Conservation (phyloP, 1,140 invertebrate genomes). For the Potamilus streckersoni region DNA sequence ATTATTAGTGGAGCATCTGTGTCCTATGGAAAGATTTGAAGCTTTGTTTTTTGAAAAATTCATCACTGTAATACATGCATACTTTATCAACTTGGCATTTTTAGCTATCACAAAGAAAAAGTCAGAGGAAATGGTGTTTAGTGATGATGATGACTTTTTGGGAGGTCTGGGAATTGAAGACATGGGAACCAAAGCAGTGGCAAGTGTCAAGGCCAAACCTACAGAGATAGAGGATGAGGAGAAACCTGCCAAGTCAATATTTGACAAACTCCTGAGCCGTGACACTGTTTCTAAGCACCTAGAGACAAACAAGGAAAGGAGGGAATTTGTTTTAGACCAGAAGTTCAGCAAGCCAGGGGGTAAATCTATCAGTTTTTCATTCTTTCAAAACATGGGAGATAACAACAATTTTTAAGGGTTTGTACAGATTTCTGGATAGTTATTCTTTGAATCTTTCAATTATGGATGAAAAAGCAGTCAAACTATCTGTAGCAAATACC, state of each 20-base stretch:
- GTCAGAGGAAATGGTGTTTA: slow-evolving; percentile 46
- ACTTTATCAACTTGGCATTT: background rate
- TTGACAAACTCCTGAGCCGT: slow-evolving; percentile 52
- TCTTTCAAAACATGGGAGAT: too few species aligned
- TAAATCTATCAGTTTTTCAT: too few species aligned
- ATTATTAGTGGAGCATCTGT: too few species aligned
- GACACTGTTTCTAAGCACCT: slow-evolving; percentile 38
- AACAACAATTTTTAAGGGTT: too few species aligned
- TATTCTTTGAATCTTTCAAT: too few species aligned
- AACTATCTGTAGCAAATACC: too few species aligned
- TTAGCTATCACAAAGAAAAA: slow-evolving; percentile 31
- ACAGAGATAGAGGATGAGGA: slow-evolving; percentile 30
- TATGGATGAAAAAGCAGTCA: too few species aligned
- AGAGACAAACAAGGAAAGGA: slow-evolving; percentile 38
- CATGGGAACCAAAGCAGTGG: slow-evolving; percentile 11
- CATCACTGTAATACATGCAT: too few species aligned
- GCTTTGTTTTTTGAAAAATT: too few species aligned
- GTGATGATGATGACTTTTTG: slow-evolving; percentile 50
- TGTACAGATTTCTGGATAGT: too few species aligned
- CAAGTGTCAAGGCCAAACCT: slow-evolving; percentile 20
- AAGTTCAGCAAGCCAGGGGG: slow-evolving; percentile 28
- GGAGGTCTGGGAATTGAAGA: slow-evolving; percentile 44
- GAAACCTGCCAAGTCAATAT: slow-evolving; percentile 43
- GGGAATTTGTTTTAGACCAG: slow-evolving; percentile 49
- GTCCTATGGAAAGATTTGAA: too few species aligned